Percentiles rank a stretch among this genome's conserved stretches.
These are phyloP conservation scores for Cherax quadricarinatus DNA, from an alignment of 1,140 invertebrate genomes.

Conservation along the genomic window DNA sequence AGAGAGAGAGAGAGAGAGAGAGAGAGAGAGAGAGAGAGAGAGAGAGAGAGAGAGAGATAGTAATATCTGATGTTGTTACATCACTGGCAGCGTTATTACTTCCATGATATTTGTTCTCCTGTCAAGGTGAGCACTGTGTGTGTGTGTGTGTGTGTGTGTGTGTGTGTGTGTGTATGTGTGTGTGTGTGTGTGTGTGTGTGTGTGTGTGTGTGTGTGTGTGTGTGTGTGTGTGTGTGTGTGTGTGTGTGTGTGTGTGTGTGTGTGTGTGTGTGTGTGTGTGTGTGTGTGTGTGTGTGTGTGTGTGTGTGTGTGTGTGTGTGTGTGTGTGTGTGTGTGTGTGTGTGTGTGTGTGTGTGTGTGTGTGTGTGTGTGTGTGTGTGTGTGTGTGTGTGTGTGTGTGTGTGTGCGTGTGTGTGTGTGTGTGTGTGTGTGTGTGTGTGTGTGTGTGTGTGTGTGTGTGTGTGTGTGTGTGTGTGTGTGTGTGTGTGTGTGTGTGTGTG, in stretches of 20 bases:
- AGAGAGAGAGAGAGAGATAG: too few species aligned
- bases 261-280: conserved; percentile 39
- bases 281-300: conserved; percentile 42
- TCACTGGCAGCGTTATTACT: too few species aligned
- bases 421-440: conserved; percentile 42
- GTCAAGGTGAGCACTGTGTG: background rate
- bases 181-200: conserved; percentile 32
- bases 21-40: too few species aligned
- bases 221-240: background rate
- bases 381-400: conserved; percentile 28
- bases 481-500: background rate
- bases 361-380: conserved; percentile 40
- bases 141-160: conserved; percentile 33
- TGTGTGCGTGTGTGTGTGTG: conserved; percentile 32
- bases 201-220: background rate
- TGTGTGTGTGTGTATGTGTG: conserved; percentile 40
- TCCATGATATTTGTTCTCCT: too few species aligned
- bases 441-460: conserved; percentile 33
- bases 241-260: conserved; percentile 42
- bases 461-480: background rate
- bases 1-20: too few species aligned
- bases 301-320: conserved; percentile 40
- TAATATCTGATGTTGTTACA: too few species aligned
- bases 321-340: conserved; percentile 39
- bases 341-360: conserved; percentile 39